Percentiles rank a stretch among this genome's conserved stretches.
Conservation (phyloP, 2,797 vertebrate genomes). For the Cheirogaleus major region DNA sequence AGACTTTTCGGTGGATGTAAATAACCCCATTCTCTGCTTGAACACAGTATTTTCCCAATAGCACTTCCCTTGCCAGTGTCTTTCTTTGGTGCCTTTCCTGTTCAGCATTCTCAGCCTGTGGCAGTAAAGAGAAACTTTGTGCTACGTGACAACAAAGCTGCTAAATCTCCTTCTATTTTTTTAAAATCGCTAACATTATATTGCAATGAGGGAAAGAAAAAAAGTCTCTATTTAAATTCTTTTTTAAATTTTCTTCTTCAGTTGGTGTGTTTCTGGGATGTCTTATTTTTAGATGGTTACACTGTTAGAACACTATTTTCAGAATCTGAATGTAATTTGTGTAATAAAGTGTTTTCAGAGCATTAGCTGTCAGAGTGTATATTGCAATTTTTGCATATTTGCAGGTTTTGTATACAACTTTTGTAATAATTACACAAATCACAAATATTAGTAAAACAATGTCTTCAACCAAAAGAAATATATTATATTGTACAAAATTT, state of each 20-base stretch:
- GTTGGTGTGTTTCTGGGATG: constrained; percentile 90
- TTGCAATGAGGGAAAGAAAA: constrained; percentile 90
- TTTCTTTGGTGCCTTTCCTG: constrained; percentile 96
- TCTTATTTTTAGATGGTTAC: constrained; percentile 97
- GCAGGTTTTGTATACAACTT: constrained; percentile 64
- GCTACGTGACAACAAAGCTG: constrained; percentile 91
- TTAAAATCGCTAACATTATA: constrained; percentile 90
- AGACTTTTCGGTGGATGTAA: constrained; percentile 84
- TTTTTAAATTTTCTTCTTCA: constrained; percentile 87
- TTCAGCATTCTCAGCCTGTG: constrained; percentile 90
- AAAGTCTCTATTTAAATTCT: constrained; percentile 90
- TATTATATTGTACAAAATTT: constrained; percentile 72
- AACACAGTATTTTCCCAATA: constrained; percentile 82
- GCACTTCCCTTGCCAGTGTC: constrained; percentile 86
- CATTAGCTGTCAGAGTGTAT: constrained; percentile 87
- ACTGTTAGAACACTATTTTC: constrained; percentile 99
- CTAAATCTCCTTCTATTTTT: constrained; percentile 93
- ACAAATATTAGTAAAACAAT: constrained; percentile 54
- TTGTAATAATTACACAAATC: constrained; percentile 66
- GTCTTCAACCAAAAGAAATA: constrained; percentile 66
- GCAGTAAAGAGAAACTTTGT: constrained; percentile 90
- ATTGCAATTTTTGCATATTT: constrained; percentile 82
- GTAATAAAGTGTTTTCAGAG: constrained; percentile 99
- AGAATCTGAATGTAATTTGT: constrained; percentile 99
- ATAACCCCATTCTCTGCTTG: constrained; percentile 86